Percentiles rank a stretch among this genome's conserved stretches.
Conservation (phyloP, 2,797 vertebrate genomes). For the Paramormyrops hopkinsi region DNA sequence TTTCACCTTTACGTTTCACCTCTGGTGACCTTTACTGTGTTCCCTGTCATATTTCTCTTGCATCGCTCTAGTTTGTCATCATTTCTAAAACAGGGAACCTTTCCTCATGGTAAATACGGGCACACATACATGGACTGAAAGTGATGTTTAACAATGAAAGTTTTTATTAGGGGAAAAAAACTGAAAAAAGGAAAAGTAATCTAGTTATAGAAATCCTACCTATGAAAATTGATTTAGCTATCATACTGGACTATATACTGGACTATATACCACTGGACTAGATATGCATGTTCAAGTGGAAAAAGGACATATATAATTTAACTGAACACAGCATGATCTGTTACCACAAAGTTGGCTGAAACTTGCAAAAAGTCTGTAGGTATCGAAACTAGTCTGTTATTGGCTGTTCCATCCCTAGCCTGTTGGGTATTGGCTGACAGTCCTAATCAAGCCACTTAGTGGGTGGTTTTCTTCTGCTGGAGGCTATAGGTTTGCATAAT, state of each 20-base stretch:
- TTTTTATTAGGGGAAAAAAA: neutral
- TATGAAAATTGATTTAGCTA: neutral
- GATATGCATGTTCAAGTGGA: neutral
- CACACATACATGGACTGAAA: neutral
- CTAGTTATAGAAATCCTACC: neutral
- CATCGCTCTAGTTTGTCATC: neutral
- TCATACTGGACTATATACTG: too few relatives aligned
- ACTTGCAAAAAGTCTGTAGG: neutral
- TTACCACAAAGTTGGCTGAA: neutral
- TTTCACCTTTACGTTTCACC: neutral
- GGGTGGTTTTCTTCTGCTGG: neutral
- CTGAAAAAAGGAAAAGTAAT: neutral
- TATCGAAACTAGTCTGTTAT: neutral
- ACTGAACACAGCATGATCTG: neutral
- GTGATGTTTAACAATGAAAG: neutral
- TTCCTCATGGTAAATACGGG: neutral
- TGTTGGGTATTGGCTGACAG: neutral
- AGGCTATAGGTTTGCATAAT: neutral
- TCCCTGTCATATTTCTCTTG: neutral
- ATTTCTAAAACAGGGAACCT: neutral
- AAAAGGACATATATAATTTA: neutral
- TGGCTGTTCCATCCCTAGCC: neutral
- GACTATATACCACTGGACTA: neutral
- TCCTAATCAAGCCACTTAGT: neutral
- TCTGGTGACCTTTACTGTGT: neutral